Conservation (phyloP, 2,113 vertebrate genomes). For the Anolis carolinensis region DNA sequence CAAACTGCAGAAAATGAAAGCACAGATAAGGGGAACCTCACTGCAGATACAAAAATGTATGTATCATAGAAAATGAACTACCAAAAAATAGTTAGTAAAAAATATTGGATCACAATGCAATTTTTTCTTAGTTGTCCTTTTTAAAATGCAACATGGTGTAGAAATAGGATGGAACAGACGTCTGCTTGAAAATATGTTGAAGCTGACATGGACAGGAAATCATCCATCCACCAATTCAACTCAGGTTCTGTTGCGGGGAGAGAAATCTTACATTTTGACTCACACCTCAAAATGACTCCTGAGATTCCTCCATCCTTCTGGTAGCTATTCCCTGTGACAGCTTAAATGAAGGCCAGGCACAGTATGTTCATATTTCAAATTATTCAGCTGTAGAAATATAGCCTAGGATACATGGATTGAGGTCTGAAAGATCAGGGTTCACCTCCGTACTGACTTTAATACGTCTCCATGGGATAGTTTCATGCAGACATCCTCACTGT, state of each 20-base stretch:
- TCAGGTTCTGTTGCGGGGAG: conserved; percentile 34
- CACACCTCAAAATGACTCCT: conserved; percentile 37
- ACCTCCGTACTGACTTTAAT: conserved; percentile 58
- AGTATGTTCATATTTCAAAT: conserved; percentile 54
- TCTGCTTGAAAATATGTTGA: not conserved
- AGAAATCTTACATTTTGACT: conserved; percentile 46
- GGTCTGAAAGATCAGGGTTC: conserved; percentile 59
- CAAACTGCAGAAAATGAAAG: no score
- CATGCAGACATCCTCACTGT: conserved; percentile 38
- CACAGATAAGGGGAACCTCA: no score
- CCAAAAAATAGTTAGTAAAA: not conserved
- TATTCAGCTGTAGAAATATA: conserved; percentile 42
- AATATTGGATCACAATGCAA: not conserved
- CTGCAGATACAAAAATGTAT: no score
- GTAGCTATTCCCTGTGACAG: conserved; percentile 55
- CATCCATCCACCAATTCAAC: not conserved
- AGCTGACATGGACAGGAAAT: not conserved
- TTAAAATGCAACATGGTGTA: not conserved
- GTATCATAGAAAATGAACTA: no score
- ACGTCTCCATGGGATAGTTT: conserved; percentile 38
- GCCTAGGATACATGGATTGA: conserved; percentile 35
- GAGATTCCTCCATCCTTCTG: conserved; percentile 46
- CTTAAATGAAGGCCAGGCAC: conserved; percentile 61
- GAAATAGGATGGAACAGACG: not conserved
- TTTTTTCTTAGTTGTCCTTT: not conserved